Evolutionary conservation across 1,140 invertebrate species (phyloP).

Genomic region (Cyphomyrmex costatus): DNA sequence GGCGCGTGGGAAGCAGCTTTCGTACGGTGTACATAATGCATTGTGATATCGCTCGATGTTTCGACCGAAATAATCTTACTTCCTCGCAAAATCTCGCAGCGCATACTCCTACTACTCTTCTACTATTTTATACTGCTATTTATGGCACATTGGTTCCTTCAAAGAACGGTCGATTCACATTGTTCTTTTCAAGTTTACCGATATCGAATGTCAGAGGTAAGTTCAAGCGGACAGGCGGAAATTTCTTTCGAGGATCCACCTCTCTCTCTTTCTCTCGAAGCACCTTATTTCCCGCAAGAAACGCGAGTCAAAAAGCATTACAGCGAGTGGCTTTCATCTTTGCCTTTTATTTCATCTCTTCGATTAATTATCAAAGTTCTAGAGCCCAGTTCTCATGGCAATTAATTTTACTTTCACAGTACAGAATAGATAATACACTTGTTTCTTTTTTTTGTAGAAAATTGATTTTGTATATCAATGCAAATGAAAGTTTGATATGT

Average conservation of each 20-base stretch:
- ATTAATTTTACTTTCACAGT: constrained; percentile 14
- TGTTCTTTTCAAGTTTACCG: constrained; percentile 41
- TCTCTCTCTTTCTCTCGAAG: neutral
- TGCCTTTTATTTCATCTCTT: constrained; percentile 22
- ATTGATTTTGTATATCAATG: too few species aligned
- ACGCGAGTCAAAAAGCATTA: constrained; percentile 46
- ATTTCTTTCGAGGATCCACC: constrained; percentile 25
- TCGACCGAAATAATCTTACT: neutral
- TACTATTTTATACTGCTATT: neutral
- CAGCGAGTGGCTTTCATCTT: constrained; percentile 54
- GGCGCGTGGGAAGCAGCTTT: neutral
- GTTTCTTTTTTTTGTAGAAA: neutral
- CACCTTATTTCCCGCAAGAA: constrained; percentile 2
- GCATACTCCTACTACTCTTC: neutral
- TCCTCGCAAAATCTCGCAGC: neutral
- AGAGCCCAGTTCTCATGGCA: neutral
- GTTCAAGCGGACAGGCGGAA: constrained; percentile 34
- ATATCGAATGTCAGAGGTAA: constrained; percentile 51
- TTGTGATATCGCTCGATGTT: neutral
- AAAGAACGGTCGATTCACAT: constrained; percentile 39
- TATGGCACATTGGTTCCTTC: neutral
- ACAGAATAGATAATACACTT: neutral
- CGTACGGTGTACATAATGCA: neutral
- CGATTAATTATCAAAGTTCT: constrained; percentile 55
- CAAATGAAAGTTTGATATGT: neutral